Conservation (phyloP, 92 coral and sea anemone species). For the Heteractis magnifica region DNA sequence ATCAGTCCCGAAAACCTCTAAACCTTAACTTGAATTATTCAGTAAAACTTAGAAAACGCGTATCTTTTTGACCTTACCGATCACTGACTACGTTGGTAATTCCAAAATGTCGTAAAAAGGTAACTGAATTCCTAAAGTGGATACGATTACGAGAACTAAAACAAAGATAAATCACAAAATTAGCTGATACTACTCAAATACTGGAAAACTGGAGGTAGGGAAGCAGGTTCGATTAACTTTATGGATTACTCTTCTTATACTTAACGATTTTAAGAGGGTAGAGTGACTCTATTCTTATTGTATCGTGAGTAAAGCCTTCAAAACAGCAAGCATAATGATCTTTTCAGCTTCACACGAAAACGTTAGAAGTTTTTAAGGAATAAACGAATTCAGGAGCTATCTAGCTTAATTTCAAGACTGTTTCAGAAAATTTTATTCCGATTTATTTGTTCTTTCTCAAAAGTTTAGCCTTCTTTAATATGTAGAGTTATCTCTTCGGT, state of each 20-base stretch:
- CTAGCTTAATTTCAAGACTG: neutral
- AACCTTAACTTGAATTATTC: neutral
- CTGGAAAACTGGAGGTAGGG: neutral
- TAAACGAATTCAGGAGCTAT: neutral
- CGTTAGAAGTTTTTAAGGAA: neutral
- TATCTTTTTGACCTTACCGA: neutral
- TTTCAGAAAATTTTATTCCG: neutral
- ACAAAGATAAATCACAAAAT: neutral
- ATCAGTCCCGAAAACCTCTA: slow-evolving; percentile 10
- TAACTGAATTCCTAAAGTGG: neutral
- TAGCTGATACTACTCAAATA: neutral
- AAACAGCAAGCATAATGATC: neutral
- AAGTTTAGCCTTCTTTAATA: neutral
- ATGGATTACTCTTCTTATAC: neutral
- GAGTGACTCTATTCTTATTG: neutral
- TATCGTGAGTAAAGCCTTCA: neutral
- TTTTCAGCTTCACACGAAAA: neutral
- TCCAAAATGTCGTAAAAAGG: neutral
- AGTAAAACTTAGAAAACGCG: neutral
- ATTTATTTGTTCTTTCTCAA: neutral
- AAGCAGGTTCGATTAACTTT: neutral
- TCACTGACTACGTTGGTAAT: neutral
- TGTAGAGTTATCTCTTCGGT: neutral
- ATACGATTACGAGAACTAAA: neutral
- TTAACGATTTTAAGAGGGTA: neutral